Base-by-base conservation (phyloP, 2,888 invertebrate species). In the Cheilosia vernalis region DNA sequence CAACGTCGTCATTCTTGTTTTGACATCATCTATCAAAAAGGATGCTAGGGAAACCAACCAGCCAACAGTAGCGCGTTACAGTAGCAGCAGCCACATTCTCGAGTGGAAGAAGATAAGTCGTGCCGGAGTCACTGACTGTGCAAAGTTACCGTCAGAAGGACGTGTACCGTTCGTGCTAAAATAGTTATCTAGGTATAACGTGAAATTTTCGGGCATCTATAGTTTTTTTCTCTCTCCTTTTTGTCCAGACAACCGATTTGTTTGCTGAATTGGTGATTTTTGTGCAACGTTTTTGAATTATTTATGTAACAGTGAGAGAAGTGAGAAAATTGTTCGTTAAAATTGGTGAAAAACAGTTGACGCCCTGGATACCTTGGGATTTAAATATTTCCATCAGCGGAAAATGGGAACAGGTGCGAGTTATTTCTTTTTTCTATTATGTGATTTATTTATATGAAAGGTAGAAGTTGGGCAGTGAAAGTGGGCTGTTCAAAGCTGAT, bases 321-420 rank as follows among this genome's bases (percentile, higher is more conserved):
- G 37, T 37, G 37, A 13, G 4, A 37, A 10, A 13, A 37, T 37
- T 37, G 3, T 37, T 37, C 37, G 37, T 37, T 37, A 15, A n/a
- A 79, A 61, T 21, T 40, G 58, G 80, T 53, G 30, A 42, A 73
- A 69, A 81, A 80, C 33, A 56, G 17, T 51, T 55, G 61, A 58
- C 92, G 90, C 87, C 88, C 92, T 92, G 92, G 92, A 92, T 91
- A 91, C 92, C 78, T 88, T 92, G 88, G 91, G 91, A 87, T 92
- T 92, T 87, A 92, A 92, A 89, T 92, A 91, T 88, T 92, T 91
- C 90, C 91, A 91, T 89, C 91, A 91, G 82, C 90, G 91, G 89
- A 92, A 92, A 91, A 92, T 92, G 92, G 92, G 92, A 87, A 92
- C 92, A 90, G 92, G 92, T 91, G 27, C 27, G 89, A 89, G 60